Conservation (phyloP, 2,888 invertebrate genomes). For the Emmelina monodactyla region DNA sequence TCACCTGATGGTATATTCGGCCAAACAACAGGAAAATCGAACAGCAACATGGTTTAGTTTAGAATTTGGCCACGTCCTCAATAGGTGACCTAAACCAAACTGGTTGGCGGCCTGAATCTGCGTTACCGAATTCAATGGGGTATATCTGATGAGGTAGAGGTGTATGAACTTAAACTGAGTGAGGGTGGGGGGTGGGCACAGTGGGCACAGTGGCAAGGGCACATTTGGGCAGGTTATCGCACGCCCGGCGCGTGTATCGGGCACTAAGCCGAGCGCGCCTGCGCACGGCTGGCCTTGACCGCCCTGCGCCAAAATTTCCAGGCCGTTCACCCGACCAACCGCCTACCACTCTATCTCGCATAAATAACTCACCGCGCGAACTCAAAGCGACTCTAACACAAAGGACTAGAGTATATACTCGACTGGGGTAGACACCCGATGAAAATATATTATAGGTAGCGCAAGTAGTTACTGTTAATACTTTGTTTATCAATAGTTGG, state of each 20-base stretch:
- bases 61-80: too few relatives aligned
- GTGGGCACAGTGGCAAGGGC: too few relatives aligned
- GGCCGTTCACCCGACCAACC: constrained; percentile 61
- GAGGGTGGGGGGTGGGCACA: too few relatives aligned
- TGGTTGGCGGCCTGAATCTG: too few relatives aligned
- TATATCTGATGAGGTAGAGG: too few relatives aligned
- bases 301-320: constrained; percentile 65
- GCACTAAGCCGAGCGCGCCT: constrained; percentile 34
- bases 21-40: too few relatives aligned
- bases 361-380: constrained; percentile 31
- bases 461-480: constrained; percentile 31
- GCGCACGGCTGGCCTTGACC: constrained; percentile 54
- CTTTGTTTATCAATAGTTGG: constrained; percentile 47
- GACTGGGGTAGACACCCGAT: too few relatives aligned
- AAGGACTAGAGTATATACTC: not conserved
- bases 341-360: constrained; percentile 50
- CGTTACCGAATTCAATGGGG: too few relatives aligned
- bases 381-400: constrained; percentile 16
- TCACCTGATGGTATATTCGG: too few relatives aligned
- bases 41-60: too few relatives aligned
- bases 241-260: constrained; percentile 5
- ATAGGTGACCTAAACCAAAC: too few relatives aligned
- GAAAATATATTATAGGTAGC: constrained; percentile 17
- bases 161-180: too few relatives aligned
- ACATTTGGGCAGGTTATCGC: constrained; percentile 19